Conservation (phyloP, 2,888 invertebrate species). For the Chaitophorus viminalis region DNA sequence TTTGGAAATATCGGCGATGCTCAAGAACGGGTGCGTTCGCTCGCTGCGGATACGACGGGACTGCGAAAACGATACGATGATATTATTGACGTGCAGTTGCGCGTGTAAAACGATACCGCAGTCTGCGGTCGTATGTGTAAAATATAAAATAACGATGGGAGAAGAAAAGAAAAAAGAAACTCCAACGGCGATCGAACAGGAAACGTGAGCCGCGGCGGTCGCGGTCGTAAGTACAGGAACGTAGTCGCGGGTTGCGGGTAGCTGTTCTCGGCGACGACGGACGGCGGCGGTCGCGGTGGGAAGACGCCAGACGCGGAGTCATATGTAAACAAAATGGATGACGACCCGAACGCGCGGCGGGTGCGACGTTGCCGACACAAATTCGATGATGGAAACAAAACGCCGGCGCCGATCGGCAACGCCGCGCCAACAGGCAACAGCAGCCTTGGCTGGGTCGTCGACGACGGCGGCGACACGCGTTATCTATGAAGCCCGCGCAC, state of each 20-base stretch:
- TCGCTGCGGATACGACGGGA: background rate
- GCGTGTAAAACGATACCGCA: background rate
- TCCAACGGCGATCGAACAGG: background rate
- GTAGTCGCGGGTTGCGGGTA: background rate
- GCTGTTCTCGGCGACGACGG: background rate
- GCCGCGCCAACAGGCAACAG: background rate
- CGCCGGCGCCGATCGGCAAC: constrained; percentile 16
- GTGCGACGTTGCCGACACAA: constrained; percentile 27
- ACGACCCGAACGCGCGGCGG: constrained; percentile 2
- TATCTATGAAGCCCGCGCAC: too few species aligned
- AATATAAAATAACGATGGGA: background rate
- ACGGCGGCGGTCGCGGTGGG: too few species aligned
- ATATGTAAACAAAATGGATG: constrained; percentile 59
- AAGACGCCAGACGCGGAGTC: too few species aligned
- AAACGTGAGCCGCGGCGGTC: background rate
- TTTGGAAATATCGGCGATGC: background rate
- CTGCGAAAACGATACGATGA: background rate
- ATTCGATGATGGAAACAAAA: constrained; percentile 29
- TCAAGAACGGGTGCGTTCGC: background rate
- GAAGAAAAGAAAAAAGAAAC: background rate
- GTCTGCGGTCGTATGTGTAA: background rate
- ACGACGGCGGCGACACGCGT: background rate
- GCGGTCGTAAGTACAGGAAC: background rate
- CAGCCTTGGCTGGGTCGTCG: too few species aligned
- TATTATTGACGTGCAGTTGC: background rate